Evolutionary conservation across 2,113 vertebrate genomes (phyloP).

Genomic region (Prunella himalayana): DNA sequence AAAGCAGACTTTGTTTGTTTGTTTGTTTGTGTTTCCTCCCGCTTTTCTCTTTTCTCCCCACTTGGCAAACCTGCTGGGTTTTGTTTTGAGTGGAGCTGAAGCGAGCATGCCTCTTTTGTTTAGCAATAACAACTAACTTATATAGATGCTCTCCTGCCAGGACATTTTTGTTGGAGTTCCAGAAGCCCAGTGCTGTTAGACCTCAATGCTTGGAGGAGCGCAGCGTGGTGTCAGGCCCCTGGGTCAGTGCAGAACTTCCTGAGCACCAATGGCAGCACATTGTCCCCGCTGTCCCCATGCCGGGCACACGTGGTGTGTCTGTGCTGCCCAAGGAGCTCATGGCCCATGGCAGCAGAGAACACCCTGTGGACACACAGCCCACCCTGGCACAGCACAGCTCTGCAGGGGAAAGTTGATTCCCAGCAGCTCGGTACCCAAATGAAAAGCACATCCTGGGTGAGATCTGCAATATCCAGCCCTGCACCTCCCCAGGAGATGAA

Average conservation of each 20-base stretch:
- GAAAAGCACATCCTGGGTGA: background rate
- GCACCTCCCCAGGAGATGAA: background rate
- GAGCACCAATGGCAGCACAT: background rate
- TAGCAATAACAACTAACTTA: conserved; percentile 45
- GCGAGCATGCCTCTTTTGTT: conserved; percentile 16
- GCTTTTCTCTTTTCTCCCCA: background rate
- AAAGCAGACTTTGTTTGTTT: background rate
- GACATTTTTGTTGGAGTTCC: conserved; percentile 39
- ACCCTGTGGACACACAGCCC: background rate
- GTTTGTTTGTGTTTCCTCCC: background rate
- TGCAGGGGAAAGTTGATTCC: background rate
- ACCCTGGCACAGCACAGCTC: accelerated
- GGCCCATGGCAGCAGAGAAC: background rate
- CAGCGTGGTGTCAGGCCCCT: background rate
- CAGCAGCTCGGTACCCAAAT: accelerated
- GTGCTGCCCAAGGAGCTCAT: accelerated
- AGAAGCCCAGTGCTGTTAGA: background rate
- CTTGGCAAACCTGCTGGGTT: conserved; percentile 22
- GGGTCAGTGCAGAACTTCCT: background rate
- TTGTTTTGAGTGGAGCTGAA: conserved; percentile 34
- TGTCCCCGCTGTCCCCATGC: accelerated
- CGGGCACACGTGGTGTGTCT: accelerated
- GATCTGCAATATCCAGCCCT: background rate
- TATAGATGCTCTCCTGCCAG: conserved; percentile 29
- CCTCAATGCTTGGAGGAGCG: background rate